Conservation (phyloP, 2,113 vertebrate species). For the Nothocercus julius region DNA sequence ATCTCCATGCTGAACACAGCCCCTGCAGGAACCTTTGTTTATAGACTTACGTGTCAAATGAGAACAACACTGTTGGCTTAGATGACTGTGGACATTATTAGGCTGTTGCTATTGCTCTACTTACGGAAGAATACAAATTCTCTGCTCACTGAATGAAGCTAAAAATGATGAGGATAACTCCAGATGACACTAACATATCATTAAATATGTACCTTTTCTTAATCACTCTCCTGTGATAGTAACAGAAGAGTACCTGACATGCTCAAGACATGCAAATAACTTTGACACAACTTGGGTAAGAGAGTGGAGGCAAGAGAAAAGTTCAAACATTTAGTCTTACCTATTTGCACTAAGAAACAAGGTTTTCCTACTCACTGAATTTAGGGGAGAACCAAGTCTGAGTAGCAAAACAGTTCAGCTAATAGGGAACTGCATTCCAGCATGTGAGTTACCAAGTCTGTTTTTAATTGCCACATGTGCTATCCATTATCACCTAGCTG, state of each 20-base stretch:
- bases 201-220: not conserved
- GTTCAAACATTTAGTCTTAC: not conserved
- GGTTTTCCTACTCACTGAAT: not conserved
- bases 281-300: not conserved
- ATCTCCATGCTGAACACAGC: not conserved
- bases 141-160: not conserved
- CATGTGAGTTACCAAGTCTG: not conserved
- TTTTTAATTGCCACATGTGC: not conserved
- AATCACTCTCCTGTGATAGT: not conserved
- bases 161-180: not conserved
- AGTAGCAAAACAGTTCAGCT: not conserved
- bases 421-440: not conserved
- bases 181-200: not conserved
- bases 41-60: not conserved
- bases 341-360: not conserved
- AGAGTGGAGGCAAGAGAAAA: not conserved
- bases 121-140: not conserved
- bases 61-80: not conserved
- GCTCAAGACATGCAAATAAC: not conserved
- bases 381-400: not conserved
- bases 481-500: not conserved
- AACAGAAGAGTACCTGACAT: not conserved
- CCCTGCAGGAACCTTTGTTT: not conserved
- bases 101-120: not conserved
- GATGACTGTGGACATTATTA: not conserved